Conservation (phyloP, 2,797 vertebrate species). For the Catamblyrhynchus diadema region DNA sequence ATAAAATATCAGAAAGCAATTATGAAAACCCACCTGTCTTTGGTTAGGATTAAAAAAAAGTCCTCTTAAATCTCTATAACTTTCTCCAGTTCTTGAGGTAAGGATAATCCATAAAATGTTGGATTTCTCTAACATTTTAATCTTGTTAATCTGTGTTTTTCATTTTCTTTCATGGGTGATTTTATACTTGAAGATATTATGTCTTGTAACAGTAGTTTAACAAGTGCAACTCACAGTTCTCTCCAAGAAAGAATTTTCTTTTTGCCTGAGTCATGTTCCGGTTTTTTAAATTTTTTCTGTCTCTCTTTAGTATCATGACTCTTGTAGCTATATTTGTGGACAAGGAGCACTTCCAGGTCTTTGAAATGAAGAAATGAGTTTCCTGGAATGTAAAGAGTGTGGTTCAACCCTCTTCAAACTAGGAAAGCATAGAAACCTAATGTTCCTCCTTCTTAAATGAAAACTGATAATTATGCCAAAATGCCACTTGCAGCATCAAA, state of each 20-base stretch:
- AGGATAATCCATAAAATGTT: not conserved
- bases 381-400: not conserved
- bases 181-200: not conserved
- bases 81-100: not conserved
- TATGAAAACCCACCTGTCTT: not conserved
- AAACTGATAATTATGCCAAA: not conserved
- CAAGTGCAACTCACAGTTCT: not conserved
- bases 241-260: not conserved
- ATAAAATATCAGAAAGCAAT: not conserved
- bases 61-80: not conserved
- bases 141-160: not conserved
- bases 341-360: rapidly evolving
- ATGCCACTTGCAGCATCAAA: not conserved
- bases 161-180: not conserved
- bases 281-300: not conserved
- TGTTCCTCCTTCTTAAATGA: not conserved
- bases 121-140: not conserved
- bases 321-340: not conserved
- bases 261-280: not conserved
- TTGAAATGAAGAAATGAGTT: not conserved
- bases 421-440: not conserved
- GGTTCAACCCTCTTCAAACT: not conserved
- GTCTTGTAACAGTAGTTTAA: not conserved
- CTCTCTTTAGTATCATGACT: not conserved
- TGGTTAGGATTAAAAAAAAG: not conserved